phyloP scores from a whole-genome alignment of 2,113 vertebrate genomes.

The Gymnarchus niloticus region DNA sequence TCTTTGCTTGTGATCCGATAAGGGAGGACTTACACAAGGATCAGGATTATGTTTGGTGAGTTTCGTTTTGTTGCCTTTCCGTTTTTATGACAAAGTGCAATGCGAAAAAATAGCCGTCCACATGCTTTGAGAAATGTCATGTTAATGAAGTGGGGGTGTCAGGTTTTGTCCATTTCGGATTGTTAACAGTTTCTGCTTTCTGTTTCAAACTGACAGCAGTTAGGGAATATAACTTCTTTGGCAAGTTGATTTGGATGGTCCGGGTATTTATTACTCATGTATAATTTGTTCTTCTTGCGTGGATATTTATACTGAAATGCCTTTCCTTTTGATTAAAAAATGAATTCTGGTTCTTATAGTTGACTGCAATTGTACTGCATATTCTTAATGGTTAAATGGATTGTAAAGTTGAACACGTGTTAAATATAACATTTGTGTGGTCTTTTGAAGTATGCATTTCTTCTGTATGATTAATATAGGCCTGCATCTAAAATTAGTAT shows the following conservation, averaged over 20 bases:
- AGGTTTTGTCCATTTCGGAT: neutral
- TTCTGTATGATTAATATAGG: neutral
- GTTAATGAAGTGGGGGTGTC: neutral
- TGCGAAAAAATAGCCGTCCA: neutral
- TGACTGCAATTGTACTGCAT: neutral
- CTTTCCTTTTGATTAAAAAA: neutral
- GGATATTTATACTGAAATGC: slow-evolving; percentile 2
- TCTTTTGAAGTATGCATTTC: neutral
- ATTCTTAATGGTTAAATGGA: too few relatives aligned
- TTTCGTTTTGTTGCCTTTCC: neutral
- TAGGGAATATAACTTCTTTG: neutral
- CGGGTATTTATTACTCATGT: neutral
- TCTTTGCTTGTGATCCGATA: neutral
- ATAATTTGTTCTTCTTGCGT: neutral
- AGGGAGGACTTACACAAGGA: neutral
- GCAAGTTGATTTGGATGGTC: neutral
- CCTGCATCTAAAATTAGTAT: neutral
- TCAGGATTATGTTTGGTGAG: slow-evolving; percentile 25
- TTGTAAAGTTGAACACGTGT: neutral
- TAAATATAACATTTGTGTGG: neutral
- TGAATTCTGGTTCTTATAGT: neutral
- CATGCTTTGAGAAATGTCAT: neutral
- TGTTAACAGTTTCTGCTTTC: slow-evolving; percentile 5
- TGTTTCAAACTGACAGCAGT: neutral
- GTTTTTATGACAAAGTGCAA: neutral